A percentile compares a stretch with the other conserved stretches of the same genome.
Evolutionary conservation across 2,888 invertebrate genomes (phyloP).

Genomic region (Synergus japonicus): DNA sequence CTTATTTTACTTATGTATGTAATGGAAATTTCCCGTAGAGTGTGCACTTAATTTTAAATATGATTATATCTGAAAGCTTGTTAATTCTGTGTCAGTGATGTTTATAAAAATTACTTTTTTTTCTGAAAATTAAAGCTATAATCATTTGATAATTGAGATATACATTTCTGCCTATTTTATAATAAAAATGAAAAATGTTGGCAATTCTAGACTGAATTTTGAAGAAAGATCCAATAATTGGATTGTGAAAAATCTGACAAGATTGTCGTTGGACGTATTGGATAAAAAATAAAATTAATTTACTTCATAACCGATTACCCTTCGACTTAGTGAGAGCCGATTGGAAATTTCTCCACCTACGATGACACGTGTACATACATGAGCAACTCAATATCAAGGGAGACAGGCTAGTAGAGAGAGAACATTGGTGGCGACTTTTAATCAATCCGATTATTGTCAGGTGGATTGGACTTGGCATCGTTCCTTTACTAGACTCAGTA

Average conservation of each 20-base stretch:
- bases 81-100: no score
- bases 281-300: conserved; percentile 30
- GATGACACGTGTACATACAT: conserved; percentile 40
- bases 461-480: conserved; percentile 64
- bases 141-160: no score
- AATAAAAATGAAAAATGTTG: no score
- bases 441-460: conserved; percentile 69
- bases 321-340: conserved; percentile 35
- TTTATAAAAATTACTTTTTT: no score
- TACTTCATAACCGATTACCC: conserved; percentile 30
- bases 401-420: conserved; percentile 41
- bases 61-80: no score
- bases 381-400: conserved; percentile 30
- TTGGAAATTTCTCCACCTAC: conserved; percentile 36
- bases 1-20: no score
- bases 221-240: neutral
- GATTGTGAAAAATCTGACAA: neutral
- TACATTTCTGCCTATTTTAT: no score
- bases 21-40: no score
- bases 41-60: no score
- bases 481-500: conserved; percentile 44
- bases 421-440: conserved; percentile 65
- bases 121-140: no score
- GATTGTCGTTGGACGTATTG: conserved; percentile 1
- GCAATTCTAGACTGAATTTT: neutral